These are phyloP conservation scores for Phengaris alcon DNA, from an alignment of 2,888 invertebrate species.

Conservation along the genomic window DNA sequence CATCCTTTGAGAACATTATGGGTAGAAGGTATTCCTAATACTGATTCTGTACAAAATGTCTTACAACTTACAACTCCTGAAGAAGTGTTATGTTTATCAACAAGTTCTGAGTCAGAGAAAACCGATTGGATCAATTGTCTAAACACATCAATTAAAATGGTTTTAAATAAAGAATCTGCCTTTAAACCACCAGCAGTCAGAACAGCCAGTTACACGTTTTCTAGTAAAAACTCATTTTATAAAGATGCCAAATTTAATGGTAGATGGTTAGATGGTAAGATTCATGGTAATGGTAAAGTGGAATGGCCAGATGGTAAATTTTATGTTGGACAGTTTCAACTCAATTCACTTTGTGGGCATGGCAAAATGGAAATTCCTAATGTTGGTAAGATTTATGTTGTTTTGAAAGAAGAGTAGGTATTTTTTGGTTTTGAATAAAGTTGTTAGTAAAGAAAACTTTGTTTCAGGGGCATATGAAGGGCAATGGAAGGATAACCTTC, in stretches of 20 bases:
- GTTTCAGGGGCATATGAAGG: slow-evolving; percentile 86
- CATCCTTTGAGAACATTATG: slow-evolving; percentile 88
- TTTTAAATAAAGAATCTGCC: slow-evolving; percentile 80
- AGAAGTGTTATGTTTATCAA: slow-evolving; percentile 84
- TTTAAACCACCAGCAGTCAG: slow-evolving; percentile 85
- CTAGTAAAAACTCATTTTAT: slow-evolving; percentile 82
- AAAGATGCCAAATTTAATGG: slow-evolving; percentile 90
- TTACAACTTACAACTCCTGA: slow-evolving; percentile 88
- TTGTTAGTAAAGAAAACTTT: neutral
- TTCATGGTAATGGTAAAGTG: slow-evolving; percentile 90
- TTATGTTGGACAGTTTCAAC: slow-evolving; percentile 89
- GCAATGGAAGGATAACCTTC: slow-evolving; percentile 88
- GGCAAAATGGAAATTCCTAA: slow-evolving; percentile 84
- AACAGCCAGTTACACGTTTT: slow-evolving; percentile 85
- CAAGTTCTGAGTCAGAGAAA: slow-evolving; percentile 84
- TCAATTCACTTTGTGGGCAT: slow-evolving; percentile 85
- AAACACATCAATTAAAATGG: slow-evolving; percentile 85
- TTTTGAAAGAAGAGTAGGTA: no score
- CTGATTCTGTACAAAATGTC: slow-evolving; percentile 81
- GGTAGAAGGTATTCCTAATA: slow-evolving; percentile 86
- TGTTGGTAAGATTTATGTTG: slow-evolving; percentile 60
- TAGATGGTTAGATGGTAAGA: slow-evolving; percentile 89
- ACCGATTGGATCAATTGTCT: slow-evolving; percentile 89
- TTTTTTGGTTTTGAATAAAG: no score
- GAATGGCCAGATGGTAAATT: slow-evolving; percentile 89